Evolutionary conservation across 2,797 vertebrate species (phyloP).

Genomic region (Gymnoscopelus braueri): DNA sequence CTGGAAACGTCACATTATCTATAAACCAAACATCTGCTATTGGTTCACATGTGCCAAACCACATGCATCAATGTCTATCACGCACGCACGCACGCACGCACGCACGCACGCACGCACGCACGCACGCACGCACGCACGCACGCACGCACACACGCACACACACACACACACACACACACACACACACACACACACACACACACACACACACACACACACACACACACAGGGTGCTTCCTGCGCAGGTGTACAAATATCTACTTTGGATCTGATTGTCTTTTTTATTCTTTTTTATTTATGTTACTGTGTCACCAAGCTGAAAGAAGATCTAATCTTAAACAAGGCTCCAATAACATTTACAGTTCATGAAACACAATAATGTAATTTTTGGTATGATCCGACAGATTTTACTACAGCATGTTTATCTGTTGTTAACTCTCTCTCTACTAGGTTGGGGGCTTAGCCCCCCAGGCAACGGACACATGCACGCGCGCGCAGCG

Average conservation of each 20-base stretch:
- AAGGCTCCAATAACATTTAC: neutral
- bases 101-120: neutral
- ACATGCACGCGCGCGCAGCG: no score
- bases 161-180: slow-evolving; percentile 5
- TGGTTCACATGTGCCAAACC: no score
- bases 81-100: neutral
- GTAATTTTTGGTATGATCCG: neutral
- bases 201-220: slow-evolving; percentile 4
- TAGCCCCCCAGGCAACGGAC: no score
- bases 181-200: neutral
- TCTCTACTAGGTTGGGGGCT: no score
- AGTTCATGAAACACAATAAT: neutral
- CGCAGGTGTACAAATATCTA: slow-evolving; percentile 25
- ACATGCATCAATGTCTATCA: neutral
- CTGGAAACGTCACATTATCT: no score
- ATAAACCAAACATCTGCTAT: no score
- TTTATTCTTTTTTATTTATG: no score
- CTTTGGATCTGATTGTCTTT: neutral
- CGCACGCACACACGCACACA: neutral
- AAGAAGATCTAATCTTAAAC: no score
- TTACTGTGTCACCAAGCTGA: no score
- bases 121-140: neutral
- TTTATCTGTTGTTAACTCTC: no score
- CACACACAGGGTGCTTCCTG: neutral
- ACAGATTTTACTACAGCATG: no score